Evolutionary conservation across 2,888 invertebrate genomes (phyloP), one percentile per base, ranked within the genome.

Genomic region (Cryptosula pallasiana): DNA sequence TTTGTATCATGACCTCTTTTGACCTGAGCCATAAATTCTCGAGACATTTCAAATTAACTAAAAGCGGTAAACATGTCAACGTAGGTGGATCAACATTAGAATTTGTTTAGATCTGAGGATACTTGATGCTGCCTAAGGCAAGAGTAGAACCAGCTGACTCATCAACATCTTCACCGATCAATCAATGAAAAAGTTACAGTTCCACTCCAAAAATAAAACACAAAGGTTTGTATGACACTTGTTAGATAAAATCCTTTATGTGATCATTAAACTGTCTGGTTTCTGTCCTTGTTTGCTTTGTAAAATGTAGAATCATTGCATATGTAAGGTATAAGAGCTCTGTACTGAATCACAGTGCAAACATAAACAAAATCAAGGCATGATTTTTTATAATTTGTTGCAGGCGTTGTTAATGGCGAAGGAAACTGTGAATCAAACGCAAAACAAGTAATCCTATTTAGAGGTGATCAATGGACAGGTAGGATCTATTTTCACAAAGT

Each of bases 21-120:
- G n/a, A n/a, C n/a, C n/a, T 45, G 9, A 20, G 45, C 45, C 45
- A 45, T 45, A 63, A 63, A 32, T 63, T 63, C n/a, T 23, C 32
- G 13, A 32, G 25, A 63, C 63, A 63, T 63, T 63, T n/a, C 63
- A 63, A 5, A 32, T 32, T 63, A 63, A 63, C 32, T 63, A 13
- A n/a, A 63, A 63, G 9, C 3, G 63, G n/a, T 63, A 63, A 63
- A 63, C 63, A 63, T 63, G 63, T 32, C 63, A 63, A n/a, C 2
- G 63, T 32, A 27, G 29, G 25, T 63, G 32, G 29, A 32, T 16
- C 29, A 32, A 25, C 5, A 9, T 23, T 63, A 3, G 27, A 63
- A 16, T 63, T 32, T 63, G 63, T 63, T 63, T 63, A 63, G 32
- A 63, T 5, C 9, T 45, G 45, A 45, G 45, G 45, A n/a, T n/a